Conservation (phyloP, 2,888 invertebrate species). For the Stenurella melanura region DNA sequence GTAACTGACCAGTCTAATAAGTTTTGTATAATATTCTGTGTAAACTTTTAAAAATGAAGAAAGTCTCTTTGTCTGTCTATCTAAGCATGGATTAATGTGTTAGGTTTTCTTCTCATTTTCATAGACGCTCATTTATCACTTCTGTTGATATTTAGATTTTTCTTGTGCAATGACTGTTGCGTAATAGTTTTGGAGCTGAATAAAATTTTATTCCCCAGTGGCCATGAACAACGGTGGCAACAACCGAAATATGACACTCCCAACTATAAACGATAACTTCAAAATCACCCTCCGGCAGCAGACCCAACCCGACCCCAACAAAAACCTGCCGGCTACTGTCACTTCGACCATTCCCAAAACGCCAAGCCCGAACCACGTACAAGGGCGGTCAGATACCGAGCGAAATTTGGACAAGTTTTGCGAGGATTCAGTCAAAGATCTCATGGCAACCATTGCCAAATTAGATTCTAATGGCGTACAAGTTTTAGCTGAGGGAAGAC, state of each 20-base stretch:
- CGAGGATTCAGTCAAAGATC: constrained; percentile 89
- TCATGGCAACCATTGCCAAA: constrained; percentile 91
- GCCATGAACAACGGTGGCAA: constrained; percentile 44
- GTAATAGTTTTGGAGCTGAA: neutral
- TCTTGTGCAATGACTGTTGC: neutral
- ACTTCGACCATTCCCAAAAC: constrained; percentile 91
- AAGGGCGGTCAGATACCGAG: constrained; percentile 76
- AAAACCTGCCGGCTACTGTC: constrained; percentile 74
- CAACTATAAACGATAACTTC: constrained; percentile 77
- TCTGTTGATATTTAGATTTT: neutral
- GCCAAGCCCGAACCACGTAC: constrained; percentile 84
- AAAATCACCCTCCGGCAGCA: constrained; percentile 80
- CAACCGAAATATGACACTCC: constrained; percentile 61
- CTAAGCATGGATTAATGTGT: too few species aligned
- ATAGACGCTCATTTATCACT: neutral
- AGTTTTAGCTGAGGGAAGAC: constrained; percentile 77
- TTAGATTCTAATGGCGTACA: constrained; percentile 91
- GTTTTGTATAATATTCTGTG: too few species aligned
- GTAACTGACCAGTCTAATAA: too few species aligned
- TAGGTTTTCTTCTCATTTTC: too few species aligned
- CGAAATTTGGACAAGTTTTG: constrained; percentile 87
- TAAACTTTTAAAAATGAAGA: too few species aligned
- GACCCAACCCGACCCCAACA: constrained; percentile 61
- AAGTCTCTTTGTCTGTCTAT: too few species aligned
- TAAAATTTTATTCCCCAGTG: constrained; percentile 20